Evolutionary conservation across 2,888 invertebrate species (phyloP).

Genomic region (Melieria crassipennis): DNA sequence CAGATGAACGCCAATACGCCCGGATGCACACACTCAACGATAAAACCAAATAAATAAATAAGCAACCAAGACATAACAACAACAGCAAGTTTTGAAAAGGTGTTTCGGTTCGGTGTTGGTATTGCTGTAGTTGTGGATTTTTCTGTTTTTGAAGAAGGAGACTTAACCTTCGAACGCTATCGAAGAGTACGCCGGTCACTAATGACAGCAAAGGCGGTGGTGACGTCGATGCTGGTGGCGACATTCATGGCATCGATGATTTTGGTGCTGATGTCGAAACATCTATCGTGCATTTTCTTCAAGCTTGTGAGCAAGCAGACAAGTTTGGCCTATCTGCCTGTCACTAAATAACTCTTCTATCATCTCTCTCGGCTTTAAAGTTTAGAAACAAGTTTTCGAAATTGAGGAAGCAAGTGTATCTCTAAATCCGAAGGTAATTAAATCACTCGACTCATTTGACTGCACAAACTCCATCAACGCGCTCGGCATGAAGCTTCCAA

Average conservation of each 20-base stretch:
- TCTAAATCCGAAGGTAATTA: too few species aligned
- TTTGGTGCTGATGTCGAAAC: too few species aligned
- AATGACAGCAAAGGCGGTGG: not conserved
- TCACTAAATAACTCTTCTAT: not conserved
- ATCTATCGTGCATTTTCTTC: too few species aligned
- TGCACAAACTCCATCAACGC: too few species aligned
- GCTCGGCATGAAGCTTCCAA: too few species aligned
- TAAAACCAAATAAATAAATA: not conserved
- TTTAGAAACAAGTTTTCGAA: not conserved
- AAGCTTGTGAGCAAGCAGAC: not conserved
- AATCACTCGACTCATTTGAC: too few species aligned
- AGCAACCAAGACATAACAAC: not conserved
- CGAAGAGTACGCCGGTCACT: not conserved
- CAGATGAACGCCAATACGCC: not conserved
- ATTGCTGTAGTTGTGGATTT: not conserved
- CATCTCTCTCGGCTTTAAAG: not conserved
- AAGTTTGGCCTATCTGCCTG: conserved; percentile 4
- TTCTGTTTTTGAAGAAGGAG: not conserved
- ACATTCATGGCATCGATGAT: not conserved
- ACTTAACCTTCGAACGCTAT: conserved; percentile 6
- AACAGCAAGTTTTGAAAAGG: not conserved
- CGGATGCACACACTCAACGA: not conserved
- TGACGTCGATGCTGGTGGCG: conserved; percentile 2
- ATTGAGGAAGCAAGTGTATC: not conserved
- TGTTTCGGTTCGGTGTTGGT: too few species aligned